These are phyloP conservation scores for Rhopalosiphum maidis DNA, from an alignment of 1,140 invertebrate genomes.

Conservation along the genomic window DNA sequence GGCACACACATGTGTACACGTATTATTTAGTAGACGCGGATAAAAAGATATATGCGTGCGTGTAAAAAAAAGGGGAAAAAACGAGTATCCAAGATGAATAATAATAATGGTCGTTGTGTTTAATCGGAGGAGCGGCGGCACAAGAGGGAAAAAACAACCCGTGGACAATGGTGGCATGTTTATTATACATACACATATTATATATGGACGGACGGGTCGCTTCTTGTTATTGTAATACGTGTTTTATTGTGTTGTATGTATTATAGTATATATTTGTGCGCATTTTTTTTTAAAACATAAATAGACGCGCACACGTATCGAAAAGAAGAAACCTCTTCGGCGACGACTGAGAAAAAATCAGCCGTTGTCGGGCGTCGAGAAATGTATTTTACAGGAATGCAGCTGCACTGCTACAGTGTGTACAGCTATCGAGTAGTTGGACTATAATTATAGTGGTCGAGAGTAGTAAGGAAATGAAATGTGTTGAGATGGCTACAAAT, in stretches of 20 bases:
- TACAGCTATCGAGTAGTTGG: neutral
- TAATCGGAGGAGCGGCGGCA: neutral
- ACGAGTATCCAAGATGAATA: constrained; percentile 47
- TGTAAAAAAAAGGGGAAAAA: constrained; percentile 6
- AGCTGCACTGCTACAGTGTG: neutral
- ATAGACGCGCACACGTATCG: neutral
- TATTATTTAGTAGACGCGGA: neutral
- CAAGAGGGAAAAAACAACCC: constrained; percentile 29
- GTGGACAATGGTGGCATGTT: constrained; percentile 51
- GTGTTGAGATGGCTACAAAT: neutral
- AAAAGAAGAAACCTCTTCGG: neutral
- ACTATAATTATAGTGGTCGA: neutral
- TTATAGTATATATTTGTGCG: neutral
- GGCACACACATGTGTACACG: neutral
- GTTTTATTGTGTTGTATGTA: neutral
- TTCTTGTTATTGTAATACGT: constrained; percentile 17
- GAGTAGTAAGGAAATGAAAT: neutral
- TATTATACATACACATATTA: constrained; percentile 11
- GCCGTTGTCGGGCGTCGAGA: neutral
- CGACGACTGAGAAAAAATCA: neutral
- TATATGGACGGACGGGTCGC: neutral
- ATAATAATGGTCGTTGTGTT: constrained; percentile 30
- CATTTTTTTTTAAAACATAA: constrained; percentile 3
- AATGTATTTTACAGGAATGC: neutral
- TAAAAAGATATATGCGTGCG: neutral